A percentile compares a stretch with the other conserved stretches of the same genome.
Conservation (phyloP, 2,797 vertebrate species). For the Parauchenoglanis ngamensis region DNA sequence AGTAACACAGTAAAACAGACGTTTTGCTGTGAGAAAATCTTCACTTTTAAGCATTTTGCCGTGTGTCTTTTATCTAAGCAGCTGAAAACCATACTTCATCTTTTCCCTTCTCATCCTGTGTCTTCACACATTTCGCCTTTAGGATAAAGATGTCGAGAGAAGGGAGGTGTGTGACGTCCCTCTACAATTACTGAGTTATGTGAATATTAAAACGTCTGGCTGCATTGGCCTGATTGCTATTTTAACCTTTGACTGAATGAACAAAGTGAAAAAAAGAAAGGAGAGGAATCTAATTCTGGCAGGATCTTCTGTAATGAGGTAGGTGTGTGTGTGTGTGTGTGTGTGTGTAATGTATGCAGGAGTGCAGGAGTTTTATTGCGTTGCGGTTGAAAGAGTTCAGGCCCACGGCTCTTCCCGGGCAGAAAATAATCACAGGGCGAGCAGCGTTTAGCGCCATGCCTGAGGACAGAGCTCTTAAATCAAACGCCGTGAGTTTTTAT, state of each 20-base stretch:
- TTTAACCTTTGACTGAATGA: slow-evolving; percentile 98
- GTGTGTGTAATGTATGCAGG: slow-evolving; percentile 87
- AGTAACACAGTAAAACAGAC: neutral
- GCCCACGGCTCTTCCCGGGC: slow-evolving; percentile 83
- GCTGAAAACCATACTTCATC: neutral
- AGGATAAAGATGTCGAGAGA: slow-evolving; percentile 86
- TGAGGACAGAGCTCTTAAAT: slow-evolving; percentile 84
- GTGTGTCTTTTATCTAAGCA: neutral
- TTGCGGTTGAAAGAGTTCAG: slow-evolving; percentile 86
- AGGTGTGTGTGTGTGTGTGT: slow-evolving; percentile 76
- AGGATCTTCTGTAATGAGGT: slow-evolving; percentile 98
- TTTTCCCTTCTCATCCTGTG: neutral
- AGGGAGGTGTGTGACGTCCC: slow-evolving; percentile 88
- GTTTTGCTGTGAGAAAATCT: neutral
- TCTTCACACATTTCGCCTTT: slow-evolving; percentile 84
- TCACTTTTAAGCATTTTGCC: neutral
- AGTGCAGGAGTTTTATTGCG: slow-evolving; percentile 94
- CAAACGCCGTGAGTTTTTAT: slow-evolving; percentile 67
- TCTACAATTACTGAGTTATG: slow-evolving; percentile 93
- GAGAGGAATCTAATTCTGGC: slow-evolving; percentile 95
- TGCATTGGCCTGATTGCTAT: slow-evolving; percentile 99
- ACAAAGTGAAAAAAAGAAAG: slow-evolving; percentile 86
- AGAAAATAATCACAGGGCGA: slow-evolving; percentile 88
- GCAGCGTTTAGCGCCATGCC: slow-evolving; percentile 82
- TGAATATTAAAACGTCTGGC: slow-evolving; percentile 99